Evolutionary conservation across 2,888 invertebrate genomes (phyloP).

Genomic region (Mimas tiliae): DNA sequence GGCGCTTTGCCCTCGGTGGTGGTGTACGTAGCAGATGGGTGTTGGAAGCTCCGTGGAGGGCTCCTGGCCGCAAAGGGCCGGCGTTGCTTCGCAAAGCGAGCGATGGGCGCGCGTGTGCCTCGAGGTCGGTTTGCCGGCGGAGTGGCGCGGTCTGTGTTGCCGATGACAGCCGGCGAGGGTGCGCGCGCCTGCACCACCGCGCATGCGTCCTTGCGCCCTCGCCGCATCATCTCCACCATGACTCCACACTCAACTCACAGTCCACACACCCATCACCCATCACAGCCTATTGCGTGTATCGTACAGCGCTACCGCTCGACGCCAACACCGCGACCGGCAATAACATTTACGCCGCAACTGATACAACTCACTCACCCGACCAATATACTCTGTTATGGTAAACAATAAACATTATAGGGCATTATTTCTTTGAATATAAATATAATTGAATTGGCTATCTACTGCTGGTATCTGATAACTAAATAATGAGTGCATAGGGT

Average conservation of each 20-base stretch:
- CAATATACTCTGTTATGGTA: slow-evolving; percentile 12
- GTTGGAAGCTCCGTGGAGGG: slow-evolving; percentile 75
- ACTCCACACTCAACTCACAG: slow-evolving; percentile 13
- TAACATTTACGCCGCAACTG: slow-evolving; percentile 34
- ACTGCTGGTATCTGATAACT: neutral
- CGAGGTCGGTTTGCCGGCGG: slow-evolving; percentile 78
- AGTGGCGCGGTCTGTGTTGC: slow-evolving; percentile 64
- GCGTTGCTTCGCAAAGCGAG: slow-evolving; percentile 77
- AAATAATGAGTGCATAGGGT: too few relatives aligned
- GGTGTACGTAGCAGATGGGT: slow-evolving; percentile 55
- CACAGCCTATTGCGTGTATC: neutral
- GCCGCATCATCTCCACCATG: slow-evolving; percentile 39
- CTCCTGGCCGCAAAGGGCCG: slow-evolving; percentile 82
- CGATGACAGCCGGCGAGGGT: slow-evolving; percentile 62
- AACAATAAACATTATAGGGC: neutral
- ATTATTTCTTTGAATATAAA: neutral
- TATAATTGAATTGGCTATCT: neutral
- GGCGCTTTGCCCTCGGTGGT: slow-evolving; percentile 63
- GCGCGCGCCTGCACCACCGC: slow-evolving; percentile 71
- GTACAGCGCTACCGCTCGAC: neutral
- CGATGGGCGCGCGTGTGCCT: slow-evolving; percentile 75
- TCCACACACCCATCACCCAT: slow-evolving; percentile 11
- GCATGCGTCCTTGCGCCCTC: slow-evolving; percentile 64
- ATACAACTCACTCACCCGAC: slow-evolving; percentile 4
- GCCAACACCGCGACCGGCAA: slow-evolving; percentile 29